These are phyloP conservation scores for Amblyjoppa fuscipennis DNA, from an alignment of 2,888 invertebrate genomes.

Conservation along the genomic window DNA sequence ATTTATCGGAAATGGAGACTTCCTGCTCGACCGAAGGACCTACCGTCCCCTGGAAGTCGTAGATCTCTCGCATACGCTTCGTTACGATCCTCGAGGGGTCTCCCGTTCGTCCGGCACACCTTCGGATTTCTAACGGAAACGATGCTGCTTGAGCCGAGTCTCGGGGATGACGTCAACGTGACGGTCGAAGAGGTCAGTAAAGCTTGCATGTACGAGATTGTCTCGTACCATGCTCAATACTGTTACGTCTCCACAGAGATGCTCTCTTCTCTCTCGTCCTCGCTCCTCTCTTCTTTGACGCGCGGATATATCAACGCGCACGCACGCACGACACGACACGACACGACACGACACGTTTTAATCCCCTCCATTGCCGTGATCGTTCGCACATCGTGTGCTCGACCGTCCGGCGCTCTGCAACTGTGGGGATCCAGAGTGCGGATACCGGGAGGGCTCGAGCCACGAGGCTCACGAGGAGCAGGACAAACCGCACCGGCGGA, in stretches of 20 bases:
- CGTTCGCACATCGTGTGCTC: constrained; percentile 31
- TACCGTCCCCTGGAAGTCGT: constrained; percentile 41
- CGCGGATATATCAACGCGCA: neutral
- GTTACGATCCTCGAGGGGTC: constrained; percentile 26
- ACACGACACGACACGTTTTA: constrained; percentile 52
- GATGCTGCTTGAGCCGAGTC: constrained; percentile 19
- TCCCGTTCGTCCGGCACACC: constrained; percentile 53
- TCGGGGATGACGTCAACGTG: constrained; percentile 61
- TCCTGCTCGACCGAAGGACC: constrained; percentile 44
- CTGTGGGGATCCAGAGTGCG: constrained; percentile 9
- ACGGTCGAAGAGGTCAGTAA: constrained; percentile 67
- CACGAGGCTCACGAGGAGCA: constrained; percentile 35
- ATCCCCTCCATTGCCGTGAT: constrained; percentile 3
- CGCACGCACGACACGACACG: too few species aligned
- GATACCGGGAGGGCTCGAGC: constrained; percentile 22
- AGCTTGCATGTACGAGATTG: constrained; percentile 57
- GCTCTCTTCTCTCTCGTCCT: neutral
- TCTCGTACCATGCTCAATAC: constrained; percentile 52
- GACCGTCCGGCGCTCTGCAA: constrained; percentile 29
- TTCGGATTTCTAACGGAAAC: constrained; percentile 66
- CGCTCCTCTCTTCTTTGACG: constrained; percentile 5
- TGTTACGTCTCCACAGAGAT: constrained; percentile 35
- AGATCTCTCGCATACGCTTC: constrained; percentile 29
- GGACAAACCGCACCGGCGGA: constrained; percentile 38
- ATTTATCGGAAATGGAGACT: constrained; percentile 18